A percentile compares a stretch with the other conserved stretches of the same genome.
Evolutionary conservation across 2,113 vertebrate genomes (phyloP).

Genomic region (Uropsilus gracilis): DNA sequence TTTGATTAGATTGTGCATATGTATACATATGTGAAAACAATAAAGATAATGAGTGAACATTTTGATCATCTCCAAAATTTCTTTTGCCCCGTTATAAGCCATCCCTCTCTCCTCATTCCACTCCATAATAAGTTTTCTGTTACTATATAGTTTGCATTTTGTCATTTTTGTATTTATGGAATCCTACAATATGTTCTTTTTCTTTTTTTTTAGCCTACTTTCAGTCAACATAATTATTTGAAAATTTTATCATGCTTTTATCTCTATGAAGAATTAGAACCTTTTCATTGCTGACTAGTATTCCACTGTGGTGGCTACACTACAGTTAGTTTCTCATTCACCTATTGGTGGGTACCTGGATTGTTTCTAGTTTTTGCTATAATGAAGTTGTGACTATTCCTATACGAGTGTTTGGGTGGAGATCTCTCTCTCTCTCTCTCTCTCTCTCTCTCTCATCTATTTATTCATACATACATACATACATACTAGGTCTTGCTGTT

Average conservation of each 20-base stretch:
- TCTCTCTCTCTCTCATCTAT: too few relatives aligned
- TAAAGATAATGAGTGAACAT: background rate
- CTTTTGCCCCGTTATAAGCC: background rate
- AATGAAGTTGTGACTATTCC: background rate
- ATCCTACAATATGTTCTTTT: background rate
- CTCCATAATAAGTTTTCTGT: background rate
- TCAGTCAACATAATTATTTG: background rate
- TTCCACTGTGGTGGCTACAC: background rate
- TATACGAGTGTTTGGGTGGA: background rate
- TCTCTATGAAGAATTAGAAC: background rate
- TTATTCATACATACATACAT: too few relatives aligned
- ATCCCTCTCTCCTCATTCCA: too few relatives aligned
- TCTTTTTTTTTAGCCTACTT: background rate
- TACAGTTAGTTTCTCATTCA: background rate
- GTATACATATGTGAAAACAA: background rate
- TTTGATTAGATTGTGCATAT: background rate
- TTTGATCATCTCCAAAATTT: background rate
- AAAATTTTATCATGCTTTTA: background rate
- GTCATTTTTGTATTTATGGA: background rate
- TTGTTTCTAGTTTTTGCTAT: background rate
- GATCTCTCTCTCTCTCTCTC: too few relatives aligned
- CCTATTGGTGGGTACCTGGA: background rate
- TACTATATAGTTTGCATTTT: background rate
- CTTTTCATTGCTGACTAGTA: background rate
- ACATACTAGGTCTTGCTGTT: too few relatives aligned